A percentile compares a stretch with the other conserved stretches of the same genome.
These are phyloP conservation scores for Odocoileus hemionus DNA, from an alignment of 2,113 vertebrate genomes.

Conservation along the genomic window DNA sequence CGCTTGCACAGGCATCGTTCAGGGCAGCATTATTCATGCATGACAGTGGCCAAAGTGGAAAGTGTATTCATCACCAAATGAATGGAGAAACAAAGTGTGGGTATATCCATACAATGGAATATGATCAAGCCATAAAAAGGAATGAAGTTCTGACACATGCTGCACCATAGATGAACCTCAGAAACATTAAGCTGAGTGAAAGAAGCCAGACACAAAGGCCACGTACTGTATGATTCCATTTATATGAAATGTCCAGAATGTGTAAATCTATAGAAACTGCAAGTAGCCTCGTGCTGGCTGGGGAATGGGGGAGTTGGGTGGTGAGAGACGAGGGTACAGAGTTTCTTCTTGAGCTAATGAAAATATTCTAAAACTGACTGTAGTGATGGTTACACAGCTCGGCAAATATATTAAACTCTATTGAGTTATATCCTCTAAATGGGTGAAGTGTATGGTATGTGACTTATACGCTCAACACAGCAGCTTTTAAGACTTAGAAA, in stretches of 20 bases:
- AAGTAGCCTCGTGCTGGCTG: not conserved
- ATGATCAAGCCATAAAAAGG: not conserved
- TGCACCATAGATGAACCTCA: not conserved
- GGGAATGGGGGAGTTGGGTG: not conserved
- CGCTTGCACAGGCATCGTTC: not conserved
- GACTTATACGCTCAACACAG: not conserved
- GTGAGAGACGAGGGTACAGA: not conserved
- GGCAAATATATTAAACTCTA: not conserved
- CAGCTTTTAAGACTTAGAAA: not conserved
- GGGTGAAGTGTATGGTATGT: not conserved
- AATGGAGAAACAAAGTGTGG: not conserved
- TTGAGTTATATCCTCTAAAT: not conserved
- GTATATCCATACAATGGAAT: accelerated
- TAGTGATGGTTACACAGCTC: not conserved
- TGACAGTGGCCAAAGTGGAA: not conserved
- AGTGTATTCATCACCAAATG: not conserved
- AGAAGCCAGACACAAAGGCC: not conserved
- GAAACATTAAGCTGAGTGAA: not conserved
- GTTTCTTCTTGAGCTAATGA: not conserved
- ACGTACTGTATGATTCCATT: not conserved
- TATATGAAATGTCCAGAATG: not conserved
- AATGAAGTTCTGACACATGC: not conserved
- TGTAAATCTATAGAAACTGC: not conserved
- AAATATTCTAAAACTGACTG: not conserved
- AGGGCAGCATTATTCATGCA: not conserved